phyloP scores from a whole-genome alignment of 2,113 vertebrate species.

The Probosciger aterrimus region DNA sequence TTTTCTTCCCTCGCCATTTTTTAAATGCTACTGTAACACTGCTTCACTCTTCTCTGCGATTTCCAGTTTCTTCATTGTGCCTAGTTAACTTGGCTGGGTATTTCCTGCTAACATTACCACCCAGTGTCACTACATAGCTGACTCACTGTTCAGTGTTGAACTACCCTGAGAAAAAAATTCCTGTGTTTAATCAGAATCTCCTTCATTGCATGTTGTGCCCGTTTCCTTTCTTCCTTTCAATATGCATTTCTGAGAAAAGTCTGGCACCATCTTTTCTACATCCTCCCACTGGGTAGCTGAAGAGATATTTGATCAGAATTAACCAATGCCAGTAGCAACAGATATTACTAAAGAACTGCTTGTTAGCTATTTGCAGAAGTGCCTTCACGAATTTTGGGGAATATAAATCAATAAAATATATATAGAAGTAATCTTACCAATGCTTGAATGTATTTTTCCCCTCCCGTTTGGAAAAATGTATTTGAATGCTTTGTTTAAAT shows the following conservation, averaged over 20 bases:
- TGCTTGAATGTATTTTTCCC: not conserved
- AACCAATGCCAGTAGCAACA: not conserved
- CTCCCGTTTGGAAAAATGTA: not conserved
- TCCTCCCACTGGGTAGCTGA: not conserved
- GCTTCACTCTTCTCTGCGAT: not conserved
- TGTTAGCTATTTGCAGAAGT: not conserved
- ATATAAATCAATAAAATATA: not conserved
- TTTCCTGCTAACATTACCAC: not conserved
- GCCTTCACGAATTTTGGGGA: not conserved
- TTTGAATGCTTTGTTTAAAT: conserved; percentile 9
- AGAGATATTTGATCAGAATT: not conserved
- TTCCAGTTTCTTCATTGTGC: not conserved
- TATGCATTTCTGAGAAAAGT: not conserved
- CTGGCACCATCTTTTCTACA: not conserved
- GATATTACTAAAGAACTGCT: not conserved
- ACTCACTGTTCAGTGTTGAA: not conserved
- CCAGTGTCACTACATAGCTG: not conserved
- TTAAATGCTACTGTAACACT: not conserved
- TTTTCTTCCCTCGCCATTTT: not conserved
- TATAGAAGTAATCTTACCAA: not conserved
- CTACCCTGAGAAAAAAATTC: not conserved
- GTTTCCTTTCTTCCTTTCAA: not conserved
- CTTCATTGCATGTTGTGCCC: rapidly evolving
- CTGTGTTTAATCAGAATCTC: not conserved
- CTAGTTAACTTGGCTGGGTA: not conserved